Conservation (phyloP, 2,888 invertebrate species). For the Chorisops tibialis region DNA sequence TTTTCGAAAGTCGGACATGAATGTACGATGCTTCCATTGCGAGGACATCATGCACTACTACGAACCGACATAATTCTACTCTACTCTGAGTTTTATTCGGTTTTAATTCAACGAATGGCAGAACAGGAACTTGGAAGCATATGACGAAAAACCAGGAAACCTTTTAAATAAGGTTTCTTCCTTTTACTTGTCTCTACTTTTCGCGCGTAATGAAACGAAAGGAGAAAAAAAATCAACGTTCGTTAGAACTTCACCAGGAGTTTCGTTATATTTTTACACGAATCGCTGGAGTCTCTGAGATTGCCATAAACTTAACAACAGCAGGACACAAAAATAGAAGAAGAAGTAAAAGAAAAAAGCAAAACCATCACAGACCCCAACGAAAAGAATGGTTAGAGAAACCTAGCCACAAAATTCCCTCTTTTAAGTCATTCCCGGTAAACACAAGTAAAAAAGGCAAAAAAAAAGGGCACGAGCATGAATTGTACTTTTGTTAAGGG, state of each 20-base stretch:
- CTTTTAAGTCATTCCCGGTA: background rate
- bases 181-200: background rate
- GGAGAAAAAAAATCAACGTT: too few relatives aligned
- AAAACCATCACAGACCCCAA: too few relatives aligned
- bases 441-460: background rate
- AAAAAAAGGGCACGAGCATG: constrained; percentile 5
- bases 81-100: background rate
- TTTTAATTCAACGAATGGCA: background rate
- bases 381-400: background rate
- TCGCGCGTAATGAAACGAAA: background rate
- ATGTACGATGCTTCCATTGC: background rate
- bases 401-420: background rate
- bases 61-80: background rate
- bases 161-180: background rate
- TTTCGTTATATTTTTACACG: background rate
- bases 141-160: background rate
- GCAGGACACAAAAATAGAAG: too few relatives aligned
- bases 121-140: background rate
- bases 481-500: background rate
- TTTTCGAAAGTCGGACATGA: constrained; percentile 1
- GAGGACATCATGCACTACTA: background rate
- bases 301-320: too few relatives aligned
- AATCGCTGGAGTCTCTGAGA: too few relatives aligned
- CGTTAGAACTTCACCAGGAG: too few relatives aligned
- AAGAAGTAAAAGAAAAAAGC: too few relatives aligned